Evolutionary conservation across 2,113 vertebrate genomes (phyloP), one percentile per base, ranked within the genome.

Genomic region (Barbus barbus): DNA sequence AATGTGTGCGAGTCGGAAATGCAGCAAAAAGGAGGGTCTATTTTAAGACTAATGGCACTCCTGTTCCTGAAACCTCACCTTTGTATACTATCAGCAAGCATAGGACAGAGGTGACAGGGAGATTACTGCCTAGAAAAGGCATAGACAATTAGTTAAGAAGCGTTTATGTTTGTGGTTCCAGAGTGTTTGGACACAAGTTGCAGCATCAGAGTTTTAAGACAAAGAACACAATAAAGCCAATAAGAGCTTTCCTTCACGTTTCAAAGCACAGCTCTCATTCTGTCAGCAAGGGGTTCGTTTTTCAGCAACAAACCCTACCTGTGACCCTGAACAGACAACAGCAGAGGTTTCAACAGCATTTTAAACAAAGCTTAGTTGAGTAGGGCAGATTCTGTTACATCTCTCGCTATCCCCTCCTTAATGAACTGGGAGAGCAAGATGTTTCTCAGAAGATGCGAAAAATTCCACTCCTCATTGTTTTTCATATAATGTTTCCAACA

Each of bases 11-110:
- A 61, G 28, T 81, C 74, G 44, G 79, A 48, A 33, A 63, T 83
- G 67, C 63, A 67, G 80, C 46, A 74, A 65, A 44, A 33, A 61
- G 88, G 83, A 86, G 81, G 84, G 74, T 80, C 87, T 84, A 83
- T 83, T 83, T 69, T 72, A 31, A 73, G 20, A 38, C 72, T 86
- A 78, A 83, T 85, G 75, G 38, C 69, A n/a, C 74, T 67, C 78
- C n/a, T 58, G 36, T 60, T 82, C 75, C 78, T 69, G 61, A 77
- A 77, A 87, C 79, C 75, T 61, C 81, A 86, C 24, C 76, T 71
- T 65, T 53, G 78, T 44, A 7, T 77, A 51, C 65, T 16, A 24
- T n/a, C 46, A 36, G 61, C 78, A 74, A 69, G 24, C 65, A 85
- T 71, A 69, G 28, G 83, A 79, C 78, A 86, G 31, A 24, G 76